Conservation (phyloP, 1,140 invertebrate species). For the Dendrolimus punctatus region DNA sequence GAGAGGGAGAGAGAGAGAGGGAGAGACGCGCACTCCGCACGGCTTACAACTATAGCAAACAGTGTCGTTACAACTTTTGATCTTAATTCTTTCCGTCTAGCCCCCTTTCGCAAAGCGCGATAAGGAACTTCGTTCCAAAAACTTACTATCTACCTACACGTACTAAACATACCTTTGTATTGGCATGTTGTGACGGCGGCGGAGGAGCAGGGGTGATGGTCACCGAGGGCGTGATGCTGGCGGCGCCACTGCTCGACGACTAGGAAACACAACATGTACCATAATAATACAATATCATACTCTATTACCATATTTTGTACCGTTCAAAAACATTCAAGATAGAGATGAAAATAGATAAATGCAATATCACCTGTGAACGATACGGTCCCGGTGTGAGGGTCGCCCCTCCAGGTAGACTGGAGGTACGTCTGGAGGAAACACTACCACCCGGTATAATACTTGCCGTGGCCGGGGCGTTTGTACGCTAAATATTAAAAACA, state of each 20-base stretch:
- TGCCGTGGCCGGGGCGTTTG: conserved; percentile 9
- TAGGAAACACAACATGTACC: conserved; percentile 9
- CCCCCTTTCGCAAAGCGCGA: no score
- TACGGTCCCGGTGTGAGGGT: conserved; percentile 71
- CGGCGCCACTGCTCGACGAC: conserved; percentile 55
- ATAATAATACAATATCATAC: no score
- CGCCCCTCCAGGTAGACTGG: conserved; percentile 71
- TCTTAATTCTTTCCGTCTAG: no score
- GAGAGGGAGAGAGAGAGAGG: no score
- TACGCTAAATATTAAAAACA: conserved; percentile 4
- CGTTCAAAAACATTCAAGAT: conserved; percentile 6
- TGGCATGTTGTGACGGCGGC: conserved; percentile 73
- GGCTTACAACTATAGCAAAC: no score
- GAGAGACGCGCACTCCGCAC: no score
- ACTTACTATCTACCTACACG: no score
- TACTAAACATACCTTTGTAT: conserved; percentile 39
- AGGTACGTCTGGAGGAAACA: conserved; percentile 26
- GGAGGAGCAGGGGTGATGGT: conserved; percentile 81
- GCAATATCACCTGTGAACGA: conserved; percentile 34
- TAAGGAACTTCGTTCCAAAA: no score
- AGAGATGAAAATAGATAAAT: neutral
- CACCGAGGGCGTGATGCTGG: conserved; percentile 78
- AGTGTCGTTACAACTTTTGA: no score
- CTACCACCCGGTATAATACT: conserved; percentile 4
- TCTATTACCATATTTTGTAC: neutral